Percentiles rank a stretch among this genome's conserved stretches.
Evolutionary conservation across 2,113 vertebrate genomes (phyloP).

Genomic region (Urocynchramus pylzowi): DNA sequence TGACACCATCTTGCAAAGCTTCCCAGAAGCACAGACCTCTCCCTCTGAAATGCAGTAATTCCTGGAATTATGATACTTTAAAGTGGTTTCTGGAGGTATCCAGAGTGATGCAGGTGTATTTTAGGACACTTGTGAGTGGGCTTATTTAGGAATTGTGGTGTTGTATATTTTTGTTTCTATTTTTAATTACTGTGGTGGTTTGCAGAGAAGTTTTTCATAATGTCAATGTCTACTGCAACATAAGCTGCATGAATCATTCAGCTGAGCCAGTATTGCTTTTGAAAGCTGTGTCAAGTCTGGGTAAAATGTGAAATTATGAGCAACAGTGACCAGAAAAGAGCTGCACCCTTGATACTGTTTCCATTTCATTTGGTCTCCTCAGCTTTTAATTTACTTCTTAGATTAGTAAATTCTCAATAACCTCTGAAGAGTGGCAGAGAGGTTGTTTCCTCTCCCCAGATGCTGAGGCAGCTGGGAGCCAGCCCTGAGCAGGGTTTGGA

Average conservation of each 20-base stretch:
- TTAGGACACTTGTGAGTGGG: not conserved
- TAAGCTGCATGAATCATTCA: not conserved
- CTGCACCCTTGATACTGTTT: not conserved
- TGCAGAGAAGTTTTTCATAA: not conserved
- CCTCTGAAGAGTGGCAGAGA: not conserved
- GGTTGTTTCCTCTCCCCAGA: not conserved
- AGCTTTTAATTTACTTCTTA: not conserved
- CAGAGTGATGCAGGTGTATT: conserved; percentile 1
- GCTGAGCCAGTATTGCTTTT: not conserved
- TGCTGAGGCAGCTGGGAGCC: not conserved
- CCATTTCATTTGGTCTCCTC: not conserved
- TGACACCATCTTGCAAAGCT: not conserved
- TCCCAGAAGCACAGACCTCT: not conserved
- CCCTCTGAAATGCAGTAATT: not conserved
- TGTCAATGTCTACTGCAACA: not conserved
- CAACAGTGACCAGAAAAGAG: not conserved
- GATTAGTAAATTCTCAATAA: not conserved
- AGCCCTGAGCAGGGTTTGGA: not conserved
- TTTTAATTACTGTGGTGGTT: not conserved
- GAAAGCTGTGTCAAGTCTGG: not conserved
- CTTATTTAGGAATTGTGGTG: not conserved
- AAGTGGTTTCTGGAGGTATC: not conserved
- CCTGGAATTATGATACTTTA: not conserved
- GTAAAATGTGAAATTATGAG: not conserved
- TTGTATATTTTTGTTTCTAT: conserved; percentile 19